Evolutionary conservation across 2,888 invertebrate genomes (phyloP).

Genomic region (Xanthorhoe designata): DNA sequence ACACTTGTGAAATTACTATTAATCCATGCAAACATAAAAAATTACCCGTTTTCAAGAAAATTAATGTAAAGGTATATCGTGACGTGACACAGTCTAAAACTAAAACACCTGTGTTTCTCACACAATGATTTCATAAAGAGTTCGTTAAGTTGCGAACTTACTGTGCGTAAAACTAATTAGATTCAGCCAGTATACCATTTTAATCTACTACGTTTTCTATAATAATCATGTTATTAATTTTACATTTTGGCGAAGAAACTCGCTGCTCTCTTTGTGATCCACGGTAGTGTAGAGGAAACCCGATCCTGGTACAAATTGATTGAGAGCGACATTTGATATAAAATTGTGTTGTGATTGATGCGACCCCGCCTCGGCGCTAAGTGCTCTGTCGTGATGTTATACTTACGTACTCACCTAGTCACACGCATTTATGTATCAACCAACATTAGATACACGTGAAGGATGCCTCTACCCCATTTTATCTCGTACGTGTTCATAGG

Average conservation of each 20-base stretch:
- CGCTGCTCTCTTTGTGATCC: slow-evolving; percentile 26
- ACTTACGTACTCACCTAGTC: slow-evolving; percentile 46
- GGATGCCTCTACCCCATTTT: slow-evolving; percentile 14
- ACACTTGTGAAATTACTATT: neutral
- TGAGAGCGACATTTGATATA: slow-evolving; percentile 86
- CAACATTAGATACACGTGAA: slow-evolving; percentile 52
- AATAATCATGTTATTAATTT: neutral
- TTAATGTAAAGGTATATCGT: too few relatives aligned
- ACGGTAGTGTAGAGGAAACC: slow-evolving; percentile 70
- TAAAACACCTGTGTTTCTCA: too few relatives aligned
- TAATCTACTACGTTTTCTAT: too few relatives aligned
- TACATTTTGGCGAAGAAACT: slow-evolving; percentile 1
- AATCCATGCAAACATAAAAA: too few relatives aligned
- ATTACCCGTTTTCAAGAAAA: too few relatives aligned
- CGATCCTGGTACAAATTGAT: slow-evolving; percentile 83
- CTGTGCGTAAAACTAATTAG: too few relatives aligned
- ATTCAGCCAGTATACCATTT: too few relatives aligned
- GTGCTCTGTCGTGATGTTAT: slow-evolving; percentile 80
- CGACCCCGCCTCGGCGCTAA: slow-evolving; percentile 80
- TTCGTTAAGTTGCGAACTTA: too few relatives aligned
- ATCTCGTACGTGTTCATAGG: slow-evolving; percentile 8
- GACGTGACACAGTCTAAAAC: too few relatives aligned
- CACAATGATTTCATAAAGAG: too few relatives aligned
- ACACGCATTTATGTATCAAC: slow-evolving; percentile 50
- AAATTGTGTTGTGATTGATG: slow-evolving; percentile 86